Evolutionary conservation across 2,888 invertebrate species (phyloP).

Genomic region (Drosophila lacicola): DNA sequence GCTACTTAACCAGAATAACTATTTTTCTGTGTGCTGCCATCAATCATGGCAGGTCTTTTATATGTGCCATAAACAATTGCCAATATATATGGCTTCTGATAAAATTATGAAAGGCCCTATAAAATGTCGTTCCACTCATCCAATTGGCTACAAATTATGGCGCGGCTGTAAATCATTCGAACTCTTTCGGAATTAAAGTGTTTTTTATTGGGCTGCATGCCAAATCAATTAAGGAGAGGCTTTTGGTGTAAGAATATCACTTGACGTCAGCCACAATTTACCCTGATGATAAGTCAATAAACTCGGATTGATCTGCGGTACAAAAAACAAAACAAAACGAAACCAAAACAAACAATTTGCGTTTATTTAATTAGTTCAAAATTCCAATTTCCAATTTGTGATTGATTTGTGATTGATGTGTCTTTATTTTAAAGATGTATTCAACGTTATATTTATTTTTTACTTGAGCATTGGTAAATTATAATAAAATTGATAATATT

Average conservation of each 20-base stretch:
- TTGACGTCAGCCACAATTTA: constrained; percentile 42
- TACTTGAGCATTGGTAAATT: too few species aligned
- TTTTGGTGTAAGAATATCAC: constrained; percentile 17
- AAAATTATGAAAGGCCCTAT: constrained; percentile 50
- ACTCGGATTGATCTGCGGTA: constrained; percentile 38
- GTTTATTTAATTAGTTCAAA: background rate
- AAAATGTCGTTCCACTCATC: constrained; percentile 19
- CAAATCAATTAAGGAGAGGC: constrained; percentile 29
- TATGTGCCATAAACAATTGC: constrained; percentile 67
- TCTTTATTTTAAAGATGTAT: too few species aligned
- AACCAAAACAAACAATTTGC: constrained; percentile 19
- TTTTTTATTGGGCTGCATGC: constrained; percentile 36
- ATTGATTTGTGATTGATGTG: too few species aligned
- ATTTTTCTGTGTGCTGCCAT: constrained; percentile 44
- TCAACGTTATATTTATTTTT: too few species aligned
- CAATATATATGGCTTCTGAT: constrained; percentile 67
- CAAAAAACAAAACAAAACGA: background rate
- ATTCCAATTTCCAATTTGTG: background rate
- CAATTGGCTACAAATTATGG: constrained; percentile 39
- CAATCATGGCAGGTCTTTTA: constrained; percentile 67
- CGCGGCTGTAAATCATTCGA: constrained; percentile 22
- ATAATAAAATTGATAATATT: too few species aligned
- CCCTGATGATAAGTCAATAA: constrained; percentile 36
- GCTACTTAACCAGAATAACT: constrained; percentile 33
- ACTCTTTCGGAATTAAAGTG: constrained; percentile 24